Evolutionary conservation across 2,113 vertebrate genomes (phyloP), one percentile per base, ranked within the genome.

Genomic region (Forbesichthys agassizii): DNA sequence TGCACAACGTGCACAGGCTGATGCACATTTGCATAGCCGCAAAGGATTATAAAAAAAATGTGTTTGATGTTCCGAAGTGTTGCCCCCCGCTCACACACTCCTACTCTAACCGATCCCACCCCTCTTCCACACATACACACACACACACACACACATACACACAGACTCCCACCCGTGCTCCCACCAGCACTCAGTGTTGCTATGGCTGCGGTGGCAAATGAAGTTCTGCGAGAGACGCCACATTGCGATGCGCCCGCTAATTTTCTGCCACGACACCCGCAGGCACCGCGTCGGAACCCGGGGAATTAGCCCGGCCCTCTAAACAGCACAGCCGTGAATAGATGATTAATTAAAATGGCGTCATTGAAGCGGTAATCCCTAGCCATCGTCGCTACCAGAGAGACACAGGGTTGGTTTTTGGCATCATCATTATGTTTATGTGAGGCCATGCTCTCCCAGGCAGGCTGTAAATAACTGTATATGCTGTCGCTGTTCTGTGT

Each of bases 151-250:
- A 53, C 11, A 9, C 51, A 9, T 9, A 53, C 51, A 53, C 4
- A 11, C 51, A 53, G 27, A 27, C 51, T n/a, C 51, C 51, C 55
- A 18, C 55, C 55, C 18, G 11, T 13, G 11, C 56, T 27, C 56
- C 56, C 56, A 11, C 56, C 9, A 58, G 12, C 56, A 5, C 66
- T 11, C 58, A 9, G 77, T 61, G 86, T 90, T 87, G 86, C 85
- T 55, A 88, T 88, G 85, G 86, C 82, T 86, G 70, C 84, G 57
- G 69, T 62, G 71, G 63, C 72, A 54, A 3, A 63, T 67, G 62
- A 72, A 53, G 73, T 63, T 63, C 52, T 47, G 73, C 73, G 73
- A 66, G 75, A 67, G 68, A 42, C 72, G 63, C 62, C 64, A 66
- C 61, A 68, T 71, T 75, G 74, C 66, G 55, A 71, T 70, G 13